Percentiles rank a stretch among this genome's conserved stretches.
phyloP scores from a whole-genome alignment of 1,140 invertebrate genomes.

The Drosophila sucinea region DNA sequence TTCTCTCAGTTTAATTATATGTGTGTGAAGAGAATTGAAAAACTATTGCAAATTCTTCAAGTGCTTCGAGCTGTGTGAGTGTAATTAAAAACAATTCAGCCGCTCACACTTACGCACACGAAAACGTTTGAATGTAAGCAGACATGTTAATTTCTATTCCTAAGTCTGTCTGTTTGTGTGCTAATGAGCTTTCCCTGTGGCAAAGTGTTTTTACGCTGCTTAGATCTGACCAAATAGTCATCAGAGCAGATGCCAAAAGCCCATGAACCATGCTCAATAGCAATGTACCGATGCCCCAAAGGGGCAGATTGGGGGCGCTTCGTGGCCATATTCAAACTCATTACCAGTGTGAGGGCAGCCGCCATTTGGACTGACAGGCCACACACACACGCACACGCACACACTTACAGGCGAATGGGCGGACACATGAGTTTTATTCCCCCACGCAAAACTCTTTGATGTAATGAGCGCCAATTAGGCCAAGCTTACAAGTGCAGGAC shows the following conservation, averaged over 20 bases:
- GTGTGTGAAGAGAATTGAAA: background rate
- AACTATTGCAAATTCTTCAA: constrained; percentile 1
- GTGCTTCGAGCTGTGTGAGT: background rate
- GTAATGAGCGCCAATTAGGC: constrained; percentile 76
- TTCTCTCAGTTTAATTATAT: background rate
- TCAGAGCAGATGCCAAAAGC: constrained; percentile 5
- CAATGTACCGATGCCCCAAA: constrained; percentile 41
- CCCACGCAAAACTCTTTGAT: constrained; percentile 75
- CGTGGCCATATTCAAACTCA: constrained; percentile 54
- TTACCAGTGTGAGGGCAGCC: constrained; percentile 41
- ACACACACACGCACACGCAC: background rate
- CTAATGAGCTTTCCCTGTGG: constrained; percentile 10
- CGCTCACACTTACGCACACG: too few species aligned
- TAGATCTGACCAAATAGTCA: constrained; percentile 11
- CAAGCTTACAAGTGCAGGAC: constrained; percentile 57
- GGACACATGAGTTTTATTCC: constrained; percentile 62
- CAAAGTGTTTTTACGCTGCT: constrained; percentile 14
- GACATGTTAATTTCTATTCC: constrained; percentile 2
- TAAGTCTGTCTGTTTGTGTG: background rate
- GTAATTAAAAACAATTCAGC: constrained; percentile 10
- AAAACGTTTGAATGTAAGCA: constrained; percentile 2
- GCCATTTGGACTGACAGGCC: constrained; percentile 7
- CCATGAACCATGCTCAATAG: constrained; percentile 27
- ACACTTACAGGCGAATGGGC: constrained; percentile 19
- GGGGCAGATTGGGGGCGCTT: constrained; percentile 7